Base-by-base conservation (phyloP, 2,113 vertebrate genomes). In the Cichladusa arquata region DNA sequence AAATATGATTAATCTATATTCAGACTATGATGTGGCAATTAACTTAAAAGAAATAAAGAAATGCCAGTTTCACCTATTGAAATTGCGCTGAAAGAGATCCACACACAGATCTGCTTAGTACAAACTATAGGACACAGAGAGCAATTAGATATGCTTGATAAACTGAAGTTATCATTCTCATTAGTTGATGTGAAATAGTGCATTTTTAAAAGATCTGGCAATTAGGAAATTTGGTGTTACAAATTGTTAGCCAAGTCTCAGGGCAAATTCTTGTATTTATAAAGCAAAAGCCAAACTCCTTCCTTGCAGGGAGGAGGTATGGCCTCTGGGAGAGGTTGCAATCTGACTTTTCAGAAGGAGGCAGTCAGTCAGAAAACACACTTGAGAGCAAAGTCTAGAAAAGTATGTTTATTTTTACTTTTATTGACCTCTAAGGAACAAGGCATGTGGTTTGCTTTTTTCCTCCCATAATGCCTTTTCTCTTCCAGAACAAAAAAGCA, bases 1-100 rank as follows among this genome's bases (percentile, higher is more conserved):
- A 88, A 96, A 88, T 53, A 79, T 3, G 64, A 83, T 95, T 86
- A 91, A 90, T 94, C 40, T 51, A 62, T 82, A 24, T 76, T 72
- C 56, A 66, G 60, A 31, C 20, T 45, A 69, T 95, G 50, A 61
- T 15, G 26, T 44, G 31, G 48, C 11, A 8, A 88, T 94, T 82
- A 87, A 74, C 45, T 48, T 54, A 20, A 87, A 74, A 78, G 47
- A 92, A 95, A 85, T 85, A 90, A 78, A 93, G 26, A 80, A 76
- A 82, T 79, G 26, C 11, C 47, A 90, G 42, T 72, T 92, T 86
- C 54, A 70, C 54, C 67, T 72, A 69, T 11, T 95, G 23, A 83
- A 88, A 95, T 61, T 24, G 22, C 29, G 33, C 82, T 81, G 86
- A 42, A 73, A 81, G 12, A 85, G 3, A 82, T 45, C 12, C 6